Evolutionary conservation across 2,113 vertebrate genomes (phyloP).

Genomic region (Corythornis cristatus): DNA sequence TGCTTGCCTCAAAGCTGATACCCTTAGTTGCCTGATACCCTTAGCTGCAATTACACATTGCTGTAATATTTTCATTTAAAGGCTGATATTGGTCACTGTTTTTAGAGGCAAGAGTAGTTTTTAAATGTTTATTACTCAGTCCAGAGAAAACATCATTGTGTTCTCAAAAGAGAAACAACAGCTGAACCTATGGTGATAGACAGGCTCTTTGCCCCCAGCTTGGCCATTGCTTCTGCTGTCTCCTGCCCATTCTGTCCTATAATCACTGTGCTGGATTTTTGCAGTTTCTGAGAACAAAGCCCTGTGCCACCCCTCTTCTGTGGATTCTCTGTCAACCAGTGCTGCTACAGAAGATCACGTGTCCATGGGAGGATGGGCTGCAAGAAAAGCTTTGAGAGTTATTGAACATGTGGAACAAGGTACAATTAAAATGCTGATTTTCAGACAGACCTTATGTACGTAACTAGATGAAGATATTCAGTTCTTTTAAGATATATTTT

Average conservation of each 20-base stretch:
- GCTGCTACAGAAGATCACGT: constrained; percentile 97
- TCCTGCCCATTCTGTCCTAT: neutral
- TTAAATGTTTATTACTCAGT: neutral
- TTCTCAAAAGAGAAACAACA: neutral
- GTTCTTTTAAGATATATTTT: neutral
- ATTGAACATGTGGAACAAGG: constrained; percentile 97
- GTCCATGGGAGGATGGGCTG: constrained; percentile 99
- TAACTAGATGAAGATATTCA: neutral
- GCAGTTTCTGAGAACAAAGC: constrained; percentile 97
- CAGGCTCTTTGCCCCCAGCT: neutral
- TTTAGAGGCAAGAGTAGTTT: neutral
- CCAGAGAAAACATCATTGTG: neutral
- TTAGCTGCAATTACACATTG: neutral
- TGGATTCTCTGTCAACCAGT: constrained; percentile 97
- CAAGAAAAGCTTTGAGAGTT: constrained; percentile 92
- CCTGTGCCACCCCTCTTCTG: constrained; percentile 95
- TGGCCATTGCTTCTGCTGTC: neutral
- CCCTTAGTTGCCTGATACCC: neutral
- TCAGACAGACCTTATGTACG: neutral
- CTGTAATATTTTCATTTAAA: neutral
- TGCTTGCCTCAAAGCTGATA: neutral
- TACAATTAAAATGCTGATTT: constrained; percentile 51
- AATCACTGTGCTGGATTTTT: constrained; percentile 36
- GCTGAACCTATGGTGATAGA: neutral
- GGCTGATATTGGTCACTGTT: neutral